Base-by-base conservation (phyloP, 2,888 invertebrate genomes). In the Chaetoderma sp. region DNA sequence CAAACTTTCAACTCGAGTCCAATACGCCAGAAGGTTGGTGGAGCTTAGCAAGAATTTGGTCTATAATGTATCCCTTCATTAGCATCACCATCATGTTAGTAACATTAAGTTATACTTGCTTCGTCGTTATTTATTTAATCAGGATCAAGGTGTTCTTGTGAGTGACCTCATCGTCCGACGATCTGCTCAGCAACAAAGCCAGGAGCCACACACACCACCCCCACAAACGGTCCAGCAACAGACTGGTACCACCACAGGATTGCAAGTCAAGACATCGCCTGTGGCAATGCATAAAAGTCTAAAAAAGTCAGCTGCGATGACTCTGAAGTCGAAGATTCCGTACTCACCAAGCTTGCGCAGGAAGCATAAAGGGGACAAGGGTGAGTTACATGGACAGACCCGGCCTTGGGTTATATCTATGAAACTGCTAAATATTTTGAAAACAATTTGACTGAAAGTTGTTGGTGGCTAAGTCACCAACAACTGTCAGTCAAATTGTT, bases 321-420 rank as follows among this genome's bases (percentile, higher is more conserved):
- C 89, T 60, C 88, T 89, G 69, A 90, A 90, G 79, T 88, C 89
- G 28, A 89, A 89, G 60, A 74, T 81, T 21, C 76, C 91, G 4
- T 91, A 91, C 76, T 92, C 93, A 10, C 93, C 93, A 1, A 91
- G 91, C 39, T 90, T 90, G 80, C 93, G 93, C 86, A 90, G 73
- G 52, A 79, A 75, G 71, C 76, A 77, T 54, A 63, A 82, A 18
- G 76, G 76, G 45, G 78, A 75, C 18, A 76, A 76, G 62, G 80
- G 10, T 13, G 39, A 39, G n/a, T 39, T 10, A 13, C 10, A 10
- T 39, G 39, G 10, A 16, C 16, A 39, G n/a, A 10, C 39, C 10
- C 39, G n/a, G 10, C 10, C 39, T 13, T 39, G 39, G 10, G 39
- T 10, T 13, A 13, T 39, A 16, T 39, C 10, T 39, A 16, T 13